Base-by-base conservation (phyloP, 2,113 vertebrate species). In the Galemys pyrenaicus region DNA sequence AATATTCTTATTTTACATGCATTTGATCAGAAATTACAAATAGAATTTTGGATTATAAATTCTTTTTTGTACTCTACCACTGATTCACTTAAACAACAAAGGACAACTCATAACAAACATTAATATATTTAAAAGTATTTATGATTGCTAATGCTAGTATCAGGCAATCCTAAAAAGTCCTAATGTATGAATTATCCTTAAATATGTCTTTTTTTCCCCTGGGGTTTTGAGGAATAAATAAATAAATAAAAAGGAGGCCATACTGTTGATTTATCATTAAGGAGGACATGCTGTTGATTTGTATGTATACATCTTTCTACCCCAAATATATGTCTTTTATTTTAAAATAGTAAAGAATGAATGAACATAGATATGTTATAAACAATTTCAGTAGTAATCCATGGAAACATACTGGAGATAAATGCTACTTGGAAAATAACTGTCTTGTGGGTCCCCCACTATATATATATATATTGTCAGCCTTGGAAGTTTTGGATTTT, bases 331-430 rank as follows among this genome's bases (percentile, higher is more conserved):
- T 90, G 2, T 64, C 9, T 58, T 89, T 84, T 65, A n/a, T 71
- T 89, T 78, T 71, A 74, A 58, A 75, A 32, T 70, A 80, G 17
- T 60, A 70, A 89, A 82, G 35, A 9, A 87, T 89, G 51, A 91
- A 80, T 89, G 44, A 91, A 58, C 3, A 62, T 41, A 37, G 24
- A 56, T 87, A 46, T 22, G 56, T 62, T 49, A 85, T 73, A 64
- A 70, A 51, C 0, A 82, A 32, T 81, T 60, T 75, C 80, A 71
- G 32, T 89, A 75, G 24, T 35, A 65, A 85, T 30, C 56, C 13
- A 20, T 79, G 16, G 39, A 71, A 60, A 56, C 44, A 41, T 94
- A 74, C 30, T 74, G 3, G 35, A 96, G 49, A 70, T 49, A 78
- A 91, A 60, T 54, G 75, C 56, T 39, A 9, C 26, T 87, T 85